These are phyloP conservation scores for Candidula unifasciata DNA, from an alignment of 2,888 invertebrate genomes.

Conservation along the genomic window DNA sequence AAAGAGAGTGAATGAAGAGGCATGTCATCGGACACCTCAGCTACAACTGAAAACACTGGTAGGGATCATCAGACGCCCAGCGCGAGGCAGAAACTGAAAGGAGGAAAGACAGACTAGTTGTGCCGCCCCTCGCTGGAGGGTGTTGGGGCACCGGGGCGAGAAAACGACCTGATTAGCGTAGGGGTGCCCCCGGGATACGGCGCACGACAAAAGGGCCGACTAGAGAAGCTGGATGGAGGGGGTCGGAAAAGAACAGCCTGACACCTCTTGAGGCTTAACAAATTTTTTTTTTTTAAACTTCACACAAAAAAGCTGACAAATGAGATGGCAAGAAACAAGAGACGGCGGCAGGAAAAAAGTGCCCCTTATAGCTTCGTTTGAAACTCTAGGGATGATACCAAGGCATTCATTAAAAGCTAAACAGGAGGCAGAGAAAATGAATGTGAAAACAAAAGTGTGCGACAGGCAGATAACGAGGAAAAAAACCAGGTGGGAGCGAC, in stretches of 20 bases:
- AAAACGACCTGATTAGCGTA: slow-evolving; percentile 3
- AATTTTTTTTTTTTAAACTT: neutral
- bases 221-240: neutral
- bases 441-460: neutral
- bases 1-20: neutral
- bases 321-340: neutral
- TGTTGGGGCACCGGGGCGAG: neutral
- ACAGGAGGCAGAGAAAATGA: neutral
- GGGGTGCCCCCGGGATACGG: slow-evolving; percentile 3
- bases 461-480: neutral
- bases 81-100: neutral
- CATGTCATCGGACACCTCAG: neutral
- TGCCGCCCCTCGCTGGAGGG: slow-evolving; percentile 1
- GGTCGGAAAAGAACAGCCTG: slow-evolving; percentile 27
- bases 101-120: neutral
- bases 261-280: neutral
- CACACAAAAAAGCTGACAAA: neutral
- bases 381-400: neutral
- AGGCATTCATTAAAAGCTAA: neutral
- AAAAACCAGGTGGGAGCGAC: neutral
- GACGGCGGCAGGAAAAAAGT: neutral
- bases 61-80: neutral
- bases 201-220: neutral
- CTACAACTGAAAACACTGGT: neutral
- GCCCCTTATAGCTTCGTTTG: neutral